Conservation (phyloP, 2,888 invertebrate genomes). For the Druceiella hillmani region DNA sequence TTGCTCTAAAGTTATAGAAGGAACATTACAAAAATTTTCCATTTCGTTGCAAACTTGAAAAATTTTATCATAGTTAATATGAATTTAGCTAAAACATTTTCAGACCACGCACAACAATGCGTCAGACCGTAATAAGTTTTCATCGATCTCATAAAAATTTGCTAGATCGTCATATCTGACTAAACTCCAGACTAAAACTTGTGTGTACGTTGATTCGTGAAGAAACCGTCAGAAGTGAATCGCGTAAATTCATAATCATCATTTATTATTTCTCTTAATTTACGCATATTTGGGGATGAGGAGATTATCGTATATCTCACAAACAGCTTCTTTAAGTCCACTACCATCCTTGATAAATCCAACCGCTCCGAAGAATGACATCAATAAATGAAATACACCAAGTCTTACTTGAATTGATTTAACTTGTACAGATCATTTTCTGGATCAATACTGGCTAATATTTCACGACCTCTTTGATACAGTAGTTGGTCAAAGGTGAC, state of each 20-base stretch:
- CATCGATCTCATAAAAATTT: constrained; percentile 23
- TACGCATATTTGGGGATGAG: constrained; percentile 25
- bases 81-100: constrained; percentile 24
- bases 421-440: too few species aligned
- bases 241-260: constrained; percentile 22
- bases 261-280: constrained; percentile 21
- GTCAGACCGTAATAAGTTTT: constrained; percentile 22
- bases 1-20: constrained; percentile 24
- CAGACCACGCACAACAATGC: constrained; percentile 17
- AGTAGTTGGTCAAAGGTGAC: constrained; percentile 23
- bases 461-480: constrained; percentile 22
- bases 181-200: constrained; percentile 22
- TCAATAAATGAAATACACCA: constrained; percentile 28
- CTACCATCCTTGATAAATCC: constrained; percentile 28
- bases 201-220: constrained; percentile 21
- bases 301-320: constrained; percentile 1
- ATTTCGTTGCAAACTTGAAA: constrained; percentile 17
- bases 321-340: constrained; percentile 1
- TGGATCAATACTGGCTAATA: constrained; percentile 20
- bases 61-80: constrained; percentile 22
- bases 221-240: constrained; percentile 18
- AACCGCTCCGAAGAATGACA: constrained; percentile 27
- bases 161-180: constrained; percentile 21
- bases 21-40: constrained; percentile 16
- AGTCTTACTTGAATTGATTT: constrained; percentile 24